Evolutionary conservation across 2,888 invertebrate species (phyloP).

Genomic region (Argynnis bischoffii): DNA sequence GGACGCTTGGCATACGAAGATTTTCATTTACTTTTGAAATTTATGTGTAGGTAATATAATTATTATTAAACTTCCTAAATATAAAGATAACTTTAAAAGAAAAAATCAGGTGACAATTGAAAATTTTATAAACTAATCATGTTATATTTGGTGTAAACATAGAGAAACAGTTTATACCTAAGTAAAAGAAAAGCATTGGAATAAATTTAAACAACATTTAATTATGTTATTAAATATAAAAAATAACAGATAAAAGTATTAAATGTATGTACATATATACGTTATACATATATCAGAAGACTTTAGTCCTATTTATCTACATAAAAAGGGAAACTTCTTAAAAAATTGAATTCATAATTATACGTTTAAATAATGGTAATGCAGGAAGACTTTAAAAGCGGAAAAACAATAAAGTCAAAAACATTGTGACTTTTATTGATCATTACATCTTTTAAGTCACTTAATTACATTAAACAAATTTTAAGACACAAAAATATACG

Average conservation of each 20-base stretch:
- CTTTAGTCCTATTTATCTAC: background rate
- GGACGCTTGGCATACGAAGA: too few species aligned
- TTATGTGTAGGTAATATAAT: too few species aligned
- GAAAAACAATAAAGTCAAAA: conserved; percentile 12
- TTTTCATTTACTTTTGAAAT: too few species aligned
- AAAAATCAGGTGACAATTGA: too few species aligned
- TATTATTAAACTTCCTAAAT: too few species aligned
- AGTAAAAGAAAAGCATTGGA: too few species aligned
- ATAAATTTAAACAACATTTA: too few species aligned
- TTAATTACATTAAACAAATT: conserved; percentile 13
- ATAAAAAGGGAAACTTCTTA: background rate
- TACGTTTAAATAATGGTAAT: background rate
- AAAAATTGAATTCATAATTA: background rate
- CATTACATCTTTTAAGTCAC: conserved; percentile 6
- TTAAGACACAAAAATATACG: conserved; percentile 9
- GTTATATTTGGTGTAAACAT: too few species aligned
- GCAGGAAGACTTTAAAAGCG: conserved; percentile 5
- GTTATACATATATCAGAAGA: background rate
- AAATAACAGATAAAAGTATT: background rate
- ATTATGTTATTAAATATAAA: too few species aligned
- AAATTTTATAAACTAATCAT: too few species aligned
- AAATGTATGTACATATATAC: background rate
- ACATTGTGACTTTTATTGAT: background rate
- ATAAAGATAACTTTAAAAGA: too few species aligned
- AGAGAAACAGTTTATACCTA: too few species aligned